A percentile compares a stretch with the other conserved stretches of the same genome.
These are phyloP conservation scores for Azorinus chamasolen DNA, from an alignment of 2,888 invertebrate genomes.

Conservation along the genomic window DNA sequence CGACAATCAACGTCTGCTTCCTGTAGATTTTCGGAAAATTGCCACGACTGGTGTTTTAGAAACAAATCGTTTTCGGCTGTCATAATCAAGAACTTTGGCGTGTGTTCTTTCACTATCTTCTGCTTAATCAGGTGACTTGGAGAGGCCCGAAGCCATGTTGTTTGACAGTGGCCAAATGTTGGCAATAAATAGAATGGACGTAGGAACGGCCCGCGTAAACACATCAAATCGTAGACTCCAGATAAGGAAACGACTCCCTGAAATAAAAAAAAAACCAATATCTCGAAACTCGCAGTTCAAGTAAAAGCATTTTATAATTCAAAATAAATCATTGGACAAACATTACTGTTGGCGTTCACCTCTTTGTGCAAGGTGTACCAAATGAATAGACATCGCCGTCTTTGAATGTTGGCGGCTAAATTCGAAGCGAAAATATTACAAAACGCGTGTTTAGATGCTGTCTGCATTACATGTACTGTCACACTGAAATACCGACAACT, in stretches of 20 bases:
- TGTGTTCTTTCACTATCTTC: not conserved
- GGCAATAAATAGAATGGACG: slow-evolving; percentile 66
- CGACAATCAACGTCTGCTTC: slow-evolving; percentile 41
- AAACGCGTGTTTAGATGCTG: too few species aligned
- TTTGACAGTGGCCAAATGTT: slow-evolving; percentile 62
- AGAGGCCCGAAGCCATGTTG: slow-evolving; percentile 64
- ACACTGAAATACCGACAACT: too few species aligned
- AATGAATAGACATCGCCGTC: too few species aligned
- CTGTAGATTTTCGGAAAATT: slow-evolving; percentile 51
- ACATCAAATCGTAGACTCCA: slow-evolving; percentile 68
- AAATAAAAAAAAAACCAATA: slow-evolving; percentile 45
- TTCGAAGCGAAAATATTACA: too few species aligned
- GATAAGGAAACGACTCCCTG: slow-evolving; percentile 75
- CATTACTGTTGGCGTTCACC: too few species aligned
- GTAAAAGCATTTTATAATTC: too few species aligned
- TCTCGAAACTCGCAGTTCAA: too few species aligned
- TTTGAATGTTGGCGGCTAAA: too few species aligned
- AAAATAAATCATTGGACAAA: too few species aligned
- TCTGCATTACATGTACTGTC: too few species aligned
- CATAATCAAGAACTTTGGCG: slow-evolving; percentile 68
- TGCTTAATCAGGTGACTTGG: slow-evolving; percentile 41
- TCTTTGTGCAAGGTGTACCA: too few species aligned
- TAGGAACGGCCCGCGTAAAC: slow-evolving; percentile 9
- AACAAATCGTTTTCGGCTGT: slow-evolving; percentile 68
- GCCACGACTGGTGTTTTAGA: slow-evolving; percentile 61